Conservation (phyloP, 1,140 invertebrate genomes). For the Drosophila pallidifrons region DNA sequence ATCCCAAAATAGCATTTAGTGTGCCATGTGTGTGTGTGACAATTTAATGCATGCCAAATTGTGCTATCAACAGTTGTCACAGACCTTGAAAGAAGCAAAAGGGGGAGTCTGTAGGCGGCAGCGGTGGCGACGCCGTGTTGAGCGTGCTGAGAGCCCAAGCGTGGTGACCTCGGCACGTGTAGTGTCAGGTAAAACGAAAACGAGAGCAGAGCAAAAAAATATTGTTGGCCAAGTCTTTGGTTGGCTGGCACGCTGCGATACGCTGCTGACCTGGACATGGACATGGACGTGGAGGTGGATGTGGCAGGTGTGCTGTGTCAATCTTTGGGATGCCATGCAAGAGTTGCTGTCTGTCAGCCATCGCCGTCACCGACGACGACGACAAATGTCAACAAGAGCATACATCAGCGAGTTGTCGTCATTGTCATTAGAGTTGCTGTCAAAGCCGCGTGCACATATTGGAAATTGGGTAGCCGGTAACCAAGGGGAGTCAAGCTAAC, state of each 20-base stretch:
- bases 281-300: conserved; percentile 17
- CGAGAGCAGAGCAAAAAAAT: not conserved
- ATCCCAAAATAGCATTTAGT: conserved; percentile 19
- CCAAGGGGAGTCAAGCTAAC: not conserved
- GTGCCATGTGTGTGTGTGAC: not conserved
- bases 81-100: not conserved
- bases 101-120: not conserved
- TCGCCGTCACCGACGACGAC: conserved; percentile 25
- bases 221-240: conserved; percentile 26
- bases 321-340: conserved; percentile 45
- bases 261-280: conserved; percentile 49
- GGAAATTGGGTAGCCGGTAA: not conserved
- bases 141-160: not conserved
- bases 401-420: conserved; percentile 35
- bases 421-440: conserved; percentile 45
- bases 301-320: conserved; percentile 59
- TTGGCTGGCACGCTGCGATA: conserved; percentile 22
- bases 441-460: conserved; percentile 38
- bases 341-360: conserved; percentile 31
- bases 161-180: conserved; percentile 50
- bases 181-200: not conserved
- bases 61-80: conserved; percentile 28
- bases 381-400: conserved; percentile 57
- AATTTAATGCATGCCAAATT: conserved; percentile 25
- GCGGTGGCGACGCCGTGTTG: no score